Evolutionary conservation across 2,888 invertebrate genomes (phyloP), one percentile per base, ranked within the genome.

Genomic region (Metalampra italica): DNA sequence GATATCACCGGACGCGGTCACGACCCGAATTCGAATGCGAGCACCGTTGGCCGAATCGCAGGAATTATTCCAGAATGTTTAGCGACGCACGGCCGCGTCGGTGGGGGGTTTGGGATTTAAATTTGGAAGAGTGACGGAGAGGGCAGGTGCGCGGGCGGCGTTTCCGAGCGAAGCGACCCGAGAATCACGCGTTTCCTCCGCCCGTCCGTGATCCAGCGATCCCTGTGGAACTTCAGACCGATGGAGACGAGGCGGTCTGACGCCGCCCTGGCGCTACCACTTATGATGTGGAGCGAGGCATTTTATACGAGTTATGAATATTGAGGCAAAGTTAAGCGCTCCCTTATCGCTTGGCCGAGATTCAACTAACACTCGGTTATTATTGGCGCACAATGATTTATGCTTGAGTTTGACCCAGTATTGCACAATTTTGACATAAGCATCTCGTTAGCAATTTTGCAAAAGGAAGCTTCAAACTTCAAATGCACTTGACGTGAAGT

Each of bases 21-120:
- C 90, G 90, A 88, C 87, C 90, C 84, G 90, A 85, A 81, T 88
- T 86, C 88, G 89, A 90, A 90, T 90, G 90, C 84, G 81, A 81
- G 83, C 75, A 78, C 78, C 83, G 74, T 78, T 81, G 75, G 78
- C 78, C 76, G 82, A 86, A 82, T 83, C 79, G 76, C 78, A 85
- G 84, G 88, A 89, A 87, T 89, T 85, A 90, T 90, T 90, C 90
- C 90, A 90, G 90, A 90, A 90, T 89, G 81, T 82, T 82, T 75
- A 78, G 78, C 74, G 75, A 61, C 68, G 65, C 53, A 58, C 72
- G 71, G 65, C 56, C 74, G 76, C 60, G 73, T 62, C 80, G 83
- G 84, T 75, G 83, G 87, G 83, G 89, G 87, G 85, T 84, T 83
- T 82, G 78, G 79, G 88, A 83, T 90, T 88, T 89, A 88, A 89